Conservation (phyloP, 2,797 vertebrate genomes). For the Sphaeramia orbicularis region DNA sequence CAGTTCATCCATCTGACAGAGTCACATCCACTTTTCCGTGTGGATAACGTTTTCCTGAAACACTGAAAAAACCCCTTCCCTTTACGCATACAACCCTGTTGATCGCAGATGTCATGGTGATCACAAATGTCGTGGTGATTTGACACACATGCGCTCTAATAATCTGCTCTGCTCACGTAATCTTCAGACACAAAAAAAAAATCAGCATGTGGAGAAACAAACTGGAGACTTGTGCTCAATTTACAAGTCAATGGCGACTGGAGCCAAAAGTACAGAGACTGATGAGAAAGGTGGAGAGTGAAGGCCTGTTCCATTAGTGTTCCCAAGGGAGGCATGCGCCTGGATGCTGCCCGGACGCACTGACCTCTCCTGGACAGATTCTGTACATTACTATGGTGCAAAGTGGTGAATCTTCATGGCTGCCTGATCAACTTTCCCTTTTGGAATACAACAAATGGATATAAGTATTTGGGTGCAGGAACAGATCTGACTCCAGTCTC, state of each 20-base stretch:
- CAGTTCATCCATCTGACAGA: slow-evolving; percentile 30
- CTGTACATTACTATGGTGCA: slow-evolving; percentile 55
- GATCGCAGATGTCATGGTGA: slow-evolving; percentile 58
- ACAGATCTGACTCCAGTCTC: slow-evolving; percentile 35
- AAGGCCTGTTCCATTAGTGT: slow-evolving; percentile 75
- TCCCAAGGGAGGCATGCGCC: slow-evolving; percentile 60
- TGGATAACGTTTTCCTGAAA: slow-evolving; percentile 61
- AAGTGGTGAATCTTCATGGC: slow-evolving; percentile 41
- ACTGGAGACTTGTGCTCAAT: slow-evolving; percentile 59
- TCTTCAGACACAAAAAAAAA: slow-evolving; percentile 56
- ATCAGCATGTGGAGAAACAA: slow-evolving; percentile 57
- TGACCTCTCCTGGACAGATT: slow-evolving; percentile 63
- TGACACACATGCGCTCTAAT: slow-evolving; percentile 47
- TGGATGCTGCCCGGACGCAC: slow-evolving; percentile 51
- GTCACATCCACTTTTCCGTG: slow-evolving; percentile 33
- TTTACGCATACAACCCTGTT: slow-evolving; percentile 14
- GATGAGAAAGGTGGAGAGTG: slow-evolving; percentile 66
- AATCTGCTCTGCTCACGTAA: slow-evolving; percentile 41
- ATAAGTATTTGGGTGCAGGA: slow-evolving; percentile 42
- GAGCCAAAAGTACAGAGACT: slow-evolving; percentile 52
- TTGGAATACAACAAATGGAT: slow-evolving; percentile 71
- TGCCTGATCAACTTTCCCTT: slow-evolving; percentile 25
- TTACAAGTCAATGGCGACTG: slow-evolving; percentile 68
- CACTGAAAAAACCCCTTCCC: slow-evolving; percentile 31
- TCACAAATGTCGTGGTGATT: slow-evolving; percentile 48